Percentiles rank a stretch among this genome's conserved stretches.
These are phyloP conservation scores for Girardinichthys multiradiatus DNA, from an alignment of 2,113 vertebrate genomes.

Conservation along the genomic window DNA sequence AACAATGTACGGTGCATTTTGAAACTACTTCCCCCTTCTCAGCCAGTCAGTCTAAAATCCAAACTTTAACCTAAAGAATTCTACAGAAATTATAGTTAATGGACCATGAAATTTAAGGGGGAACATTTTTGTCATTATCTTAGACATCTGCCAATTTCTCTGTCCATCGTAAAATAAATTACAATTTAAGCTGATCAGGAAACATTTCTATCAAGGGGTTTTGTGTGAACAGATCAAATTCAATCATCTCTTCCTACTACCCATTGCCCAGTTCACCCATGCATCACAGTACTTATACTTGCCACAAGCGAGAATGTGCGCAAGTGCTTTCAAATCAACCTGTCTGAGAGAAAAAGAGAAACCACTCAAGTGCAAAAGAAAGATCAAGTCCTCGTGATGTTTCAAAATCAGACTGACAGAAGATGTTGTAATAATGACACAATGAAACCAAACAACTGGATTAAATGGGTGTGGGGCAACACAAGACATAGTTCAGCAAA, in stretches of 20 bases:
- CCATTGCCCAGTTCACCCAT: slow-evolving; percentile 23
- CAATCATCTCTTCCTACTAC: slow-evolving; percentile 32
- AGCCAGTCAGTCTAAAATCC: background rate
- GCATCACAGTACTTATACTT: slow-evolving; percentile 25
- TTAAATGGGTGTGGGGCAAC: slow-evolving; percentile 23
- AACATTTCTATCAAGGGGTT: slow-evolving; percentile 10
- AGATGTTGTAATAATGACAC: slow-evolving; percentile 35
- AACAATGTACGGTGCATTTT: background rate
- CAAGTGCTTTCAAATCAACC: slow-evolving; percentile 54
- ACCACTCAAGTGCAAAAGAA: slow-evolving; percentile 38
- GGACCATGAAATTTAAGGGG: background rate
- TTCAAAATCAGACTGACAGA: slow-evolving; percentile 15
- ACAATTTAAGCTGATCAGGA: slow-evolving; percentile 19
- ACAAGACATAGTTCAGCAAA: slow-evolving; percentile 6
- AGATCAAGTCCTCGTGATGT: slow-evolving; percentile 23
- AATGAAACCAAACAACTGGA: slow-evolving; percentile 37
- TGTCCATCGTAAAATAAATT: slow-evolving; percentile 17
- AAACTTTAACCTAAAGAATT: background rate
- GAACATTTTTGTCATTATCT: background rate
- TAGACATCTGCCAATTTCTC: background rate
- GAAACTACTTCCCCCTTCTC: background rate
- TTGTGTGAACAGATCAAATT: slow-evolving; percentile 39
- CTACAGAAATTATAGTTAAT: background rate
- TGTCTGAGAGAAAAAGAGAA: slow-evolving; percentile 47
- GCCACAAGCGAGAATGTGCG: slow-evolving; percentile 32